phyloP scores from a whole-genome alignment of 1,140 invertebrate genomes.

The Diuraphis noxia region DNA sequence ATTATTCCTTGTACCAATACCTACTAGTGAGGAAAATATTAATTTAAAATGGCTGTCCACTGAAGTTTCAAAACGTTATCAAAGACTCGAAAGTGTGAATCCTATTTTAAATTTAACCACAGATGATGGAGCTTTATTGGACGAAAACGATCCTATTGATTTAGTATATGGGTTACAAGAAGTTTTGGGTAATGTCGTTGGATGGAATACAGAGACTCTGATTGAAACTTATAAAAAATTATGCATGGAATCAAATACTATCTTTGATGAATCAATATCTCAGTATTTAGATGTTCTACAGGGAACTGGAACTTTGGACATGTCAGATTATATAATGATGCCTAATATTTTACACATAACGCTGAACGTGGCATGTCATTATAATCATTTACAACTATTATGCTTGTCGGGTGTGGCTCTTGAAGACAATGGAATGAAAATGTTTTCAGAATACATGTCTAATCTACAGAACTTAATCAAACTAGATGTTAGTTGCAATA shows the following conservation, averaged over 20 bases:
- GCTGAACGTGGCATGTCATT: conserved; percentile 67
- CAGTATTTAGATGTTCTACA: conserved; percentile 64
- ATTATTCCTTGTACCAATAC: conserved; percentile 56
- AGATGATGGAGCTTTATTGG: conserved; percentile 69
- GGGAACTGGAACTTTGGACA: conserved; percentile 62
- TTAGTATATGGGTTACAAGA: conserved; percentile 65
- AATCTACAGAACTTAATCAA: conserved; percentile 54
- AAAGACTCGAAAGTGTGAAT: conserved; percentile 70
- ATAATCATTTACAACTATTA: conserved; percentile 65
- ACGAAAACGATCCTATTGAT: conserved; percentile 66
- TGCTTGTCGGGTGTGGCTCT: conserved; percentile 67
- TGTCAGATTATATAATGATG: conserved; percentile 63
- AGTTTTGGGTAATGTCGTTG: conserved; percentile 66
- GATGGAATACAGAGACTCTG: conserved; percentile 68
- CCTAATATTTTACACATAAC: conserved; percentile 63
- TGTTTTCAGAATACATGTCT: conserved; percentile 46
- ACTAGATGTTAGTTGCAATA: conserved; percentile 56
- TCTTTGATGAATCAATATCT: conserved; percentile 61
- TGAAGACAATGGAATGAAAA: conserved; percentile 62
- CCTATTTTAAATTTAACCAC: conserved; percentile 69
- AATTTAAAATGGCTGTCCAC: conserved; percentile 67
- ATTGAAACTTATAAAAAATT: conserved; percentile 69
- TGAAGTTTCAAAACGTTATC: conserved; percentile 71
- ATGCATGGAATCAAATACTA: conserved; percentile 64
- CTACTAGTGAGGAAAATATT: conserved; percentile 43